These are phyloP conservation scores for Psilopsiagon aurifrons DNA, from an alignment of 2,113 vertebrate genomes.

Conservation along the genomic window DNA sequence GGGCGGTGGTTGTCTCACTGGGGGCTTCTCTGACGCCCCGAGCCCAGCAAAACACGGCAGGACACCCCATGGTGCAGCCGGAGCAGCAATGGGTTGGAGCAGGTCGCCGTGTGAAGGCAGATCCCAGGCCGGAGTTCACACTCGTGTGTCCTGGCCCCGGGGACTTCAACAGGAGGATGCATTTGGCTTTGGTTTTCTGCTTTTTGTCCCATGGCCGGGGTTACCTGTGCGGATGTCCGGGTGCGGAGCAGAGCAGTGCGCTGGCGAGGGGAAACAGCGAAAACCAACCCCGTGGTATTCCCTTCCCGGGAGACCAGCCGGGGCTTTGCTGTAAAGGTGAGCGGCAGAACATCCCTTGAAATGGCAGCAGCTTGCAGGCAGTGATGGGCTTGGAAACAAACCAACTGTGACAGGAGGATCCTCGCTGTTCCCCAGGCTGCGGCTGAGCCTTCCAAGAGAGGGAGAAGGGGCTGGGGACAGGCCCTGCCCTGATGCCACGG, in stretches of 20 bases:
- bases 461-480: neutral
- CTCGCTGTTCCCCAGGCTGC: neutral
- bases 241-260: neutral
- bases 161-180: neutral
- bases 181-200: neutral
- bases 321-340: neutral
- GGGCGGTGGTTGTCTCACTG: neutral
- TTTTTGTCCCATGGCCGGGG: neutral
- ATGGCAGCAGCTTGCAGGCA: neutral
- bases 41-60: neutral
- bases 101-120: neutral
- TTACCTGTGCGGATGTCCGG: neutral
- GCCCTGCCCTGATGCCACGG: accelerated
- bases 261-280: neutral
- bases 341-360: neutral
- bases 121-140: neutral
- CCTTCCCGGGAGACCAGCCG: neutral
- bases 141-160: neutral
- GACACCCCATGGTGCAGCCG: neutral
- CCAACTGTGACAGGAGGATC: neutral
- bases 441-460: neutral
- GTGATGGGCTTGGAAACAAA: neutral
- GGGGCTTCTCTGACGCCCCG: neutral
- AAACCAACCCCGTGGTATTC: neutral
- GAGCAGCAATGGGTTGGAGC: neutral